Conservation (phyloP, 1,140 invertebrate species). For the Procambarus clarkii region DNA sequence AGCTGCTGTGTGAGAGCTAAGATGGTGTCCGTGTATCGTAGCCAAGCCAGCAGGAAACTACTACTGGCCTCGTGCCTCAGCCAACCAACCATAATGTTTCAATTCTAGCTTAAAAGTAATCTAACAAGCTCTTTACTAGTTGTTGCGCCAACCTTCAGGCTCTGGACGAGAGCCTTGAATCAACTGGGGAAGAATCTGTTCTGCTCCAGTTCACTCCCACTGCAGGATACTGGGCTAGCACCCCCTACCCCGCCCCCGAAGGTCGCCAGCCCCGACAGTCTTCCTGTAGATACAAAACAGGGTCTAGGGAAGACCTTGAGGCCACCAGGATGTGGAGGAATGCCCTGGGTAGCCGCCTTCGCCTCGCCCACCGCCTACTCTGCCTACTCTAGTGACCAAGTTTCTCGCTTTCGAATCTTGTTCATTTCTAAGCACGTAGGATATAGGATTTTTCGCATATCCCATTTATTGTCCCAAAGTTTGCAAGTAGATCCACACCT, state of each 20-base stretch:
- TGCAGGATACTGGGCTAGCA: neutral
- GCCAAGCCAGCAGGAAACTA: too few relatives aligned
- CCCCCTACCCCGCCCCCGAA: neutral
- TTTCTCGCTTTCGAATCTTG: too few relatives aligned
- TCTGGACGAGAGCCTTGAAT: neutral
- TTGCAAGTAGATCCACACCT: too few relatives aligned
- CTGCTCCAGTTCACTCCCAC: neutral
- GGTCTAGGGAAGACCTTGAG: neutral
- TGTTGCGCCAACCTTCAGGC: neutral
- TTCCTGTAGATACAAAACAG: neutral
- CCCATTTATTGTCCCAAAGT: too few relatives aligned
- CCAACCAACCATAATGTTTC: too few relatives aligned
- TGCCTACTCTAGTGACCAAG: neutral
- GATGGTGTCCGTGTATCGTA: neutral
- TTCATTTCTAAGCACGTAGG: too few relatives aligned
- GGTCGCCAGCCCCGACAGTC: neutral
- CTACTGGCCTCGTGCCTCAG: too few relatives aligned
- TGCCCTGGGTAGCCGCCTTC: neutral
- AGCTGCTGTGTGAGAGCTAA: neutral
- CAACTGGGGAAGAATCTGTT: neutral
- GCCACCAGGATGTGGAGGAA: conserved; percentile 14
- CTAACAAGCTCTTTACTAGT: too few relatives aligned
- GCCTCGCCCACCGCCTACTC: neutral
- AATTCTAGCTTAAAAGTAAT: too few relatives aligned
- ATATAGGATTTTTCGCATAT: too few relatives aligned